These are phyloP conservation scores for Poeciliopsis turneri DNA, from an alignment of 2,797 vertebrate genomes.

Conservation along the genomic window DNA sequence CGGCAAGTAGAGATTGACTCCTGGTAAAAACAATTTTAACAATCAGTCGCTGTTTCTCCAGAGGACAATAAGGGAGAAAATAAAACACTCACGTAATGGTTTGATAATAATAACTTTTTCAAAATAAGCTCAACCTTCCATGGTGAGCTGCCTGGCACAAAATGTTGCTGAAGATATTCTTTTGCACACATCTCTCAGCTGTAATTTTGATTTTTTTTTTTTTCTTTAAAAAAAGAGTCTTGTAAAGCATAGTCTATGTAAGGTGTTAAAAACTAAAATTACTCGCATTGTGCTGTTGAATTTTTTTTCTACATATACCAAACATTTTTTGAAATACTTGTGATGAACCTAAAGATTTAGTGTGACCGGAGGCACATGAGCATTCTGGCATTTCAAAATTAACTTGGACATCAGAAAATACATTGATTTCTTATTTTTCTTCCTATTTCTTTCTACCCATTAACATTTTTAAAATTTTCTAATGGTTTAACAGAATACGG, in stretches of 20 bases:
- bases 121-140: background rate
- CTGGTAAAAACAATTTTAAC: slow-evolving; percentile 65
- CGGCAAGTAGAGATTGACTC: slow-evolving; percentile 97
- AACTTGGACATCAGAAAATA: background rate
- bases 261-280: background rate
- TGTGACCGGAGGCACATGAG: background rate
- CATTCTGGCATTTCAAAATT: background rate
- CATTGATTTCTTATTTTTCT: background rate
- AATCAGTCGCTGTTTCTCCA: background rate
- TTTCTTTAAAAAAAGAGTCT: background rate
- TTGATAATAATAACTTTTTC: background rate
- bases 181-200: background rate
- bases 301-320: background rate
- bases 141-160: background rate
- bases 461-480: background rate
- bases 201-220: background rate
- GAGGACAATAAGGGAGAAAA: background rate
- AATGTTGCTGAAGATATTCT: background rate
- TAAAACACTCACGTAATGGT: background rate
- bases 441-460: background rate
- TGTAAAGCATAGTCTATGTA: background rate
- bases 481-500: slow-evolving; percentile 3
- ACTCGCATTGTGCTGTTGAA: background rate
- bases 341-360: background rate
- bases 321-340: background rate